phyloP scores from a whole-genome alignment of 2,113 vertebrate species.

The Oreotrochilus melanogaster region DNA sequence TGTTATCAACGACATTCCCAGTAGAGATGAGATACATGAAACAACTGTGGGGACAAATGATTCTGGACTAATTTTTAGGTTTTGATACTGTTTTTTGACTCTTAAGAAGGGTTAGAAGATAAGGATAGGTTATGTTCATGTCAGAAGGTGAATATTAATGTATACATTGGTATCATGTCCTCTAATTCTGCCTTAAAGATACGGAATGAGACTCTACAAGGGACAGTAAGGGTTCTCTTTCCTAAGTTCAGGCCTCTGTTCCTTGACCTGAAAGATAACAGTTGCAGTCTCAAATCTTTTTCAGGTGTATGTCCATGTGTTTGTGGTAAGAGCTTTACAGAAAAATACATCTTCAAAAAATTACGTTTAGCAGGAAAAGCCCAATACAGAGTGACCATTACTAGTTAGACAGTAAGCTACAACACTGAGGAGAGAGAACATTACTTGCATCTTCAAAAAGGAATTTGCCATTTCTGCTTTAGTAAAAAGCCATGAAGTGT shows the following conservation, averaged over 20 bases:
- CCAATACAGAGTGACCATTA: background rate
- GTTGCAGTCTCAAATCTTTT: background rate
- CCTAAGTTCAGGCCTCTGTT: background rate
- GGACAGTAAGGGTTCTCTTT: background rate
- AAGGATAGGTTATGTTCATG: background rate
- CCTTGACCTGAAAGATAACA: background rate
- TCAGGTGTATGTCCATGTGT: background rate
- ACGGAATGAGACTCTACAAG: background rate
- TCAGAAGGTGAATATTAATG: background rate
- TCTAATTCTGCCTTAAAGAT: background rate
- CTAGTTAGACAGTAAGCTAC: background rate
- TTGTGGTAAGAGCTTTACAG: background rate
- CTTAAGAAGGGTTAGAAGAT: background rate
- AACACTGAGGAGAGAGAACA: background rate
- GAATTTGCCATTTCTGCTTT: slow-evolving; percentile 4
- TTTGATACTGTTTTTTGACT: background rate
- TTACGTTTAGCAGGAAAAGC: background rate
- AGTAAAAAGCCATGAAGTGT: background rate
- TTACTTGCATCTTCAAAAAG: background rate
- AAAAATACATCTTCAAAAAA: background rate
- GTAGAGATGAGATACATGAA: background rate
- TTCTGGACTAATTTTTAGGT: background rate
- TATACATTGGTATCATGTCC: background rate
- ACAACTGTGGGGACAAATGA: rapidly evolving
- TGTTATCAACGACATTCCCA: background rate